Evolutionary conservation across 2,797 vertebrate genomes (phyloP).

Genomic region (Centropyge bicolor): DNA sequence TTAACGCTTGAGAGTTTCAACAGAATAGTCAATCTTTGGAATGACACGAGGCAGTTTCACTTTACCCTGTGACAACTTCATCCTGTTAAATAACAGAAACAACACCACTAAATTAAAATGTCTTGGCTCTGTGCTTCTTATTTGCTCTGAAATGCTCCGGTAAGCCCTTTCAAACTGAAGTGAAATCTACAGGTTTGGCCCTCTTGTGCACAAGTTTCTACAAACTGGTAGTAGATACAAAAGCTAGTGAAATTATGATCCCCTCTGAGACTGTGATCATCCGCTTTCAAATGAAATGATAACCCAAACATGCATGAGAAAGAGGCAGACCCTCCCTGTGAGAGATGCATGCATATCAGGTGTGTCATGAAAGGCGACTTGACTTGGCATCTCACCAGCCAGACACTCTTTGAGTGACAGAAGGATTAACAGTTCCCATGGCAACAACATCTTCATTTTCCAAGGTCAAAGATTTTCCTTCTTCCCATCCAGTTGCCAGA

Average conservation of each 20-base stretch:
- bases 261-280: conserved; percentile 14
- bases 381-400: conserved; percentile 88
- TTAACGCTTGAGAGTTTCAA: conserved; percentile 18
- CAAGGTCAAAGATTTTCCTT: conserved; percentile 90
- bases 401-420: conserved; percentile 92
- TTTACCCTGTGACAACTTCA: conserved; percentile 9
- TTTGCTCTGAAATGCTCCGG: not conserved
- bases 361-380: conserved; percentile 86
- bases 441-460: conserved; percentile 94
- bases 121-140: not conserved
- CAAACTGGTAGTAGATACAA: not conserved
- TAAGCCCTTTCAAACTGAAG: not conserved
- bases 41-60: not conserved
- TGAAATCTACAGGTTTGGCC: not conserved
- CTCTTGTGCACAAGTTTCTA: not conserved
- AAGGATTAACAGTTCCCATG: conserved; percentile 95
- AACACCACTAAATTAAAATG: not conserved
- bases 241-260: conserved; percentile 7
- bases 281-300: conserved; percentile 55
- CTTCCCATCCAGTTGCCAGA: conserved; percentile 82
- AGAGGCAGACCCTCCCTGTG: conserved; percentile 35
- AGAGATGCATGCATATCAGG: conserved; percentile 80
- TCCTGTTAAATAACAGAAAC: conserved; percentile 2
- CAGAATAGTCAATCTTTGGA: not conserved
- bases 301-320: conserved; percentile 47